A percentile compares a stretch with the other conserved stretches of the same genome.
Conservation (phyloP, 2,888 invertebrate genomes). For the Microdon myrmicae region DNA sequence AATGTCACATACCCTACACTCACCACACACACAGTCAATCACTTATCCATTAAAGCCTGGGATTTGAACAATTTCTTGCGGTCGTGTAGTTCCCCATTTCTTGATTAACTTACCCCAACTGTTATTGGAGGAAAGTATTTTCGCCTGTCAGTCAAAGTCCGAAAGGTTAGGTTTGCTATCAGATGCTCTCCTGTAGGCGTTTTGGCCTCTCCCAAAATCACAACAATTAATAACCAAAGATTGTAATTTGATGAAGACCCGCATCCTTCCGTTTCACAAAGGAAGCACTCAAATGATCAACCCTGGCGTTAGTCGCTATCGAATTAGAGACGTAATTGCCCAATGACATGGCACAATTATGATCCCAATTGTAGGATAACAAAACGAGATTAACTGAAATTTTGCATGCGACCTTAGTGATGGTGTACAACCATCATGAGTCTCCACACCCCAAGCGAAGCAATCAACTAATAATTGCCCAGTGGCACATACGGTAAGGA, state of each 20-base stretch:
- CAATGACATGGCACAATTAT: slow-evolving; percentile 53
- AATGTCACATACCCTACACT: no score
- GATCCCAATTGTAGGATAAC: slow-evolving; percentile 21
- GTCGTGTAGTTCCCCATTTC: no score
- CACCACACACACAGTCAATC: no score
- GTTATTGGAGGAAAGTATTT: no score
- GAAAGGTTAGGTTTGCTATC: no score
- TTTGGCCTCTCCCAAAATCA: slow-evolving; percentile 40
- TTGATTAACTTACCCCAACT: no score
- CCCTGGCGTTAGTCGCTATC: slow-evolving; percentile 12
- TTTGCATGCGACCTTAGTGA: slow-evolving; percentile 40
- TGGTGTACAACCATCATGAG: slow-evolving; percentile 5
- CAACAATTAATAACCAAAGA: slow-evolving; percentile 52
- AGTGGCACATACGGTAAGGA: slow-evolving; percentile 20
- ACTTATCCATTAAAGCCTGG: no score
- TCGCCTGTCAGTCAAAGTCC: no score
- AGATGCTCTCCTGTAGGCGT: no score
- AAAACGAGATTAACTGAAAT: slow-evolving; percentile 41
- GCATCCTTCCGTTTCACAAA: slow-evolving; percentile 13
- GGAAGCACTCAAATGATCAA: slow-evolving; percentile 2
- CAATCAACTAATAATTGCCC: slow-evolving; percentile 43
- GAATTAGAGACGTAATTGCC: slow-evolving; percentile 49
- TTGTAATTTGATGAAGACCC: slow-evolving; percentile 47
- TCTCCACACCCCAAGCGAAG: slow-evolving; percentile 10
- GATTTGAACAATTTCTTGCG: no score